Base-by-base conservation (phyloP, 2,113 vertebrate genomes). In the Cheilinus undulatus region DNA sequence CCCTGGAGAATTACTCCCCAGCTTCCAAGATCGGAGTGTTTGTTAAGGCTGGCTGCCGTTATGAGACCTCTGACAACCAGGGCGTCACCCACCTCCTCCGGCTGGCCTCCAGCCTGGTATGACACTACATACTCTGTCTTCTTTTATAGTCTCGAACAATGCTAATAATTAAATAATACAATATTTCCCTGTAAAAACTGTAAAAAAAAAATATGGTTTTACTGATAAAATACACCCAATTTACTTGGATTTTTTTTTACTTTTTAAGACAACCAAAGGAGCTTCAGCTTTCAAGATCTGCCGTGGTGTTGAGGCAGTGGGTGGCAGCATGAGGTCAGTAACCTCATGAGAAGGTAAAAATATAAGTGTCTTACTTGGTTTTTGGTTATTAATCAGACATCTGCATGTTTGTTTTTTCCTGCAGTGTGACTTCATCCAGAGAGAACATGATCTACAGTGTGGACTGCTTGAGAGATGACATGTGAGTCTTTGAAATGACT, bases 271-370 rank as follows among this genome's bases (percentile, higher is more conserved):
- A 20, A 98, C 97, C 56, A 99, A 99, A 92, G 98, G 98, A 89
- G 97, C 95, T 1, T 99, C 98, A 6, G 92, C 96, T 46, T 99
- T 99, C 83, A 96, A 91, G 91, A 97, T 99, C 85, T 97, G 95
- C 57, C 95, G 94, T 45, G 96, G 97, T 64, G 88, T 99, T 30
- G 97, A 99, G 93, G 96, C 96, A 53, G 94, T 98, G 65, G 98
- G 97, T 68, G 96, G 95, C 53, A 95, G 86, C 81, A 81, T 99
- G 67, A 95, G 96, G 98, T 99, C 68, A 89, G 95, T 94, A 70
- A 76, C 5, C 1, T 30, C 30, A 26, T 19, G 13, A 14, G 51
- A 51, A 36, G 1, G 1, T 12, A 26, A 51, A 64, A 13, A 11
- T n/a, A n/a, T 3, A 32, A 14, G 5, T 59, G 14, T 59, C 3